Percentiles rank a stretch among this genome's conserved stretches.
Conservation (phyloP, 1,140 invertebrate genomes). For the Drosophila persimilis region DNA sequence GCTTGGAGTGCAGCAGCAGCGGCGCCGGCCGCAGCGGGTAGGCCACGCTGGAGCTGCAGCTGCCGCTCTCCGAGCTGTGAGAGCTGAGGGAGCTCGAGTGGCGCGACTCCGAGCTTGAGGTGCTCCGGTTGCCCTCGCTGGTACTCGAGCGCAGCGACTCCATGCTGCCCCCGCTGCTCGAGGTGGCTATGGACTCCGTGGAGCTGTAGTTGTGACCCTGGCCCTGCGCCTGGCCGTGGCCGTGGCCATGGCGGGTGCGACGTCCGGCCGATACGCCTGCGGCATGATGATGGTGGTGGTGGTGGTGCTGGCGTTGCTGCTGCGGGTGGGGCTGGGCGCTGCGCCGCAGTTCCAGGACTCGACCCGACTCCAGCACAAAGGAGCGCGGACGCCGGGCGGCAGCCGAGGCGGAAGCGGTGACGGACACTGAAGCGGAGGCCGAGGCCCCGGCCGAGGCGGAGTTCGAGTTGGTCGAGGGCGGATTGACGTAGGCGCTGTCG, state of each 20-base stretch:
- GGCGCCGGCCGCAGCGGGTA: slow-evolving; percentile 86
- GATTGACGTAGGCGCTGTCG: slow-evolving; percentile 81
- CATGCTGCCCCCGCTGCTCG: slow-evolving; percentile 92
- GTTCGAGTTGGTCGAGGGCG: slow-evolving; percentile 72
- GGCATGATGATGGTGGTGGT: slow-evolving; percentile 21
- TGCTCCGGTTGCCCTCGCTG: slow-evolving; percentile 91
- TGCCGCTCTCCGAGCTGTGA: slow-evolving; percentile 91
- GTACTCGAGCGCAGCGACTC: slow-evolving; percentile 92
- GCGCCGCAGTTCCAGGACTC: slow-evolving; percentile 83
- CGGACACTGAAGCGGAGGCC: slow-evolving; percentile 25
- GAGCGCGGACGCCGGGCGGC: slow-evolving; percentile 63
- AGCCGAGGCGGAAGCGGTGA: neutral
- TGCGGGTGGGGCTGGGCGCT: slow-evolving; percentile 64
- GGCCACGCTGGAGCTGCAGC: slow-evolving; percentile 84
- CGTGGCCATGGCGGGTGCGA: slow-evolving; percentile 4
- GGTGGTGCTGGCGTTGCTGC: slow-evolving; percentile 17
- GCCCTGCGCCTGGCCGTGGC: slow-evolving; percentile 63
- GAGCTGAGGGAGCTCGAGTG: slow-evolving; percentile 91
- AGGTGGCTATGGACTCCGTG: slow-evolving; percentile 93
- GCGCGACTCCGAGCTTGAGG: slow-evolving; percentile 90
- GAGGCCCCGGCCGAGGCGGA: slow-evolving; percentile 34
- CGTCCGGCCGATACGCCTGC: slow-evolving; percentile 30
- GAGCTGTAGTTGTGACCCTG: slow-evolving; percentile 88
- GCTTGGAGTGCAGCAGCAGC: slow-evolving; percentile 87
- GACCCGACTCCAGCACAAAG: slow-evolving; percentile 77